Evolutionary conservation across 2,113 vertebrate species (phyloP), one percentile per base, ranked within the genome.

Genomic region (Equus quagga): DNA sequence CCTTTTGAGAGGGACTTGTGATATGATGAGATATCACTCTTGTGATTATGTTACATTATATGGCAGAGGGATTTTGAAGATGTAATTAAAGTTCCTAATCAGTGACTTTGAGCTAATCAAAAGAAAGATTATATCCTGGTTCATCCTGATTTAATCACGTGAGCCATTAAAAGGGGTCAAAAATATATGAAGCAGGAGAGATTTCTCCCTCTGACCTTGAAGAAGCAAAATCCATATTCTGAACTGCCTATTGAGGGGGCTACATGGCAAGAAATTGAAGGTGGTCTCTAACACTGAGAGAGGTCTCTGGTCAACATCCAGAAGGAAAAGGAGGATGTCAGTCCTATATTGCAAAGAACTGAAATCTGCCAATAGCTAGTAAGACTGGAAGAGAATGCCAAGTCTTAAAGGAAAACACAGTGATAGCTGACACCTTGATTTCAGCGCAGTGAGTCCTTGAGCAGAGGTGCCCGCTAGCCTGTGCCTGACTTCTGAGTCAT

Each of bases 11-110:
- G 2, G 24, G 18, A 26, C 21, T 91, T 81, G 13, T 56, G 24
- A 76, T 51, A 56, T 41, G 18, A 82, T 64, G 19, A 65, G 28
- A 49, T 44, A 60, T 49, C 0, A 15, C 73, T 91, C 14, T 6
- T 76, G 28, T 89, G 76, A 94, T 90, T 91, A 72, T 79, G 60
- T 95, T 83, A 89, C 2, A 46, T 81, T 84, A 54, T 69, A 65
- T 86, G 41, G 46, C 33, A 93, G 21, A 94, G 44, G 60, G 26
- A 89, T 70, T 83, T 89, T 93, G 7, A 96, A 91, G 49, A 89
- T 94, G 56, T 69, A 96, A 96, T 93, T 89, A 92, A 60, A n/a
- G 31, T 67, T 95, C 56, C 82, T 89, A 95, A 96, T 89, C 41
- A 96, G 86, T 86, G 46, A 88, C 60, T 75, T 62, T 67, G 41